Evolutionary conservation across 1,140 invertebrate genomes (phyloP).

Genomic region (Acromyrmex heyeri): DNA sequence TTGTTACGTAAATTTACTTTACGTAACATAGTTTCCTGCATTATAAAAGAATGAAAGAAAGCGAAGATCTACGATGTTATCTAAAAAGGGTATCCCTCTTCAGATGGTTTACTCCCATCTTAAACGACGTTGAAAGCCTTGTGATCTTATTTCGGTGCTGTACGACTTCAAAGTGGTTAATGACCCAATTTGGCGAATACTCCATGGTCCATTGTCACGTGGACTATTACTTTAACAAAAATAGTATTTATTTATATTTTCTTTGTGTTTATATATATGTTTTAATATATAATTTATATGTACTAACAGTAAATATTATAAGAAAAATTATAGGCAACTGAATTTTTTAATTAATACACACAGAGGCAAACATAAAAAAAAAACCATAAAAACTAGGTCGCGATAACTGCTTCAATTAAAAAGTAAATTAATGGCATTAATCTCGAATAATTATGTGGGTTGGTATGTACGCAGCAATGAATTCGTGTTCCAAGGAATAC

Average conservation of each 20-base stretch:
- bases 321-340: not conserved
- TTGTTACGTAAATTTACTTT: conserved; percentile 20
- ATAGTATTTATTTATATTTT: conserved; percentile 17
- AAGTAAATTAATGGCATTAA: conserved; percentile 13
- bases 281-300: not conserved
- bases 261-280: not conserved
- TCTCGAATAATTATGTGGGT: not conserved
- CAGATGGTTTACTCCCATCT: conserved; percentile 34
- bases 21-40: not conserved
- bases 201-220: conserved; percentile 26
- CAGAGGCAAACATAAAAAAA: not conserved
- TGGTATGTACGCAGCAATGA: not conserved
- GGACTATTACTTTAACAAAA: conserved; percentile 36
- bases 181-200: conserved; percentile 54
- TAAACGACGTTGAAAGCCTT: conserved; percentile 39
- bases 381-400: not conserved
- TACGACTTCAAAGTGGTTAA: conserved; percentile 61
- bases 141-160: conserved; percentile 46
- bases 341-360: not conserved
- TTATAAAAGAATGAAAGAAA: conserved; percentile 41
- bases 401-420: not conserved
- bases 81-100: conserved; percentile 18
- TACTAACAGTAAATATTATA: not conserved
- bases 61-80: conserved; percentile 32
- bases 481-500: not conserved